A percentile compares a stretch with the other conserved stretches of the same genome.
Evolutionary conservation across 2,888 invertebrate species (phyloP).

Genomic region (Cosmia trapezina): DNA sequence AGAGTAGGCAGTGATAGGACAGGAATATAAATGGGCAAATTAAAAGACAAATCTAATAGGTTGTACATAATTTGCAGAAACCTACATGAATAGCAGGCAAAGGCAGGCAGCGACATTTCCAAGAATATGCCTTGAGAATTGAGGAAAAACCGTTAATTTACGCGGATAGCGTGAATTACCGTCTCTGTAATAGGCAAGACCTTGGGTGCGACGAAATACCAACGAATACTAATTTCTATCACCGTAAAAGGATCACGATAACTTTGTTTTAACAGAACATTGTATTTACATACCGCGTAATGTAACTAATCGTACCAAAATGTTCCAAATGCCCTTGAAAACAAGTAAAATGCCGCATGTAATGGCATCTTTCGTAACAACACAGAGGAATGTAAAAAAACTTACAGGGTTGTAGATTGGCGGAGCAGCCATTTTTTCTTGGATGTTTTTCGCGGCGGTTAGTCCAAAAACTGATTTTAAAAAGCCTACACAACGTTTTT

Average conservation of each 20-base stretch:
- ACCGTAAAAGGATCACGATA: slow-evolving; percentile 59
- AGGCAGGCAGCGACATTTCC: not conserved
- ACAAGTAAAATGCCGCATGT: slow-evolving; percentile 58
- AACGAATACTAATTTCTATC: slow-evolving; percentile 30
- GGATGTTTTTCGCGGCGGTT: slow-evolving; percentile 48
- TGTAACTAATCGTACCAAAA: slow-evolving; percentile 68
- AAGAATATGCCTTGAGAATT: slow-evolving; percentile 13
- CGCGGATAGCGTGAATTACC: slow-evolving; percentile 25
- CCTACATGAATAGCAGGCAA: not conserved
- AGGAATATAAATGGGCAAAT: slow-evolving; percentile 25
- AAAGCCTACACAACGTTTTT: slow-evolving; percentile 59
- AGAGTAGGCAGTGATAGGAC: not conserved
- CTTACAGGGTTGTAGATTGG: slow-evolving; percentile 86
- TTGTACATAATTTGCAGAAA: not conserved
- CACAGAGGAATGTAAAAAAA: slow-evolving; percentile 50
- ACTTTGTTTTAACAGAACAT: slow-evolving; percentile 56
- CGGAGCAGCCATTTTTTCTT: slow-evolving; percentile 77
- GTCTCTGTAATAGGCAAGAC: slow-evolving; percentile 50
- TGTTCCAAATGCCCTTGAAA: slow-evolving; percentile 81
- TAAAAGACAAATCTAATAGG: not conserved
- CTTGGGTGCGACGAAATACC: slow-evolving; percentile 51
- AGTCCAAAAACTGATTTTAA: slow-evolving; percentile 48
- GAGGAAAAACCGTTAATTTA: slow-evolving; percentile 44
- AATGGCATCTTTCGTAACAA: slow-evolving; percentile 57
- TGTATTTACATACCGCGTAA: slow-evolving; percentile 73